Evolutionary conservation across 2,888 invertebrate species (phyloP), one percentile per base, ranked within the genome.

Genomic region (Craniophora ligustri): DNA sequence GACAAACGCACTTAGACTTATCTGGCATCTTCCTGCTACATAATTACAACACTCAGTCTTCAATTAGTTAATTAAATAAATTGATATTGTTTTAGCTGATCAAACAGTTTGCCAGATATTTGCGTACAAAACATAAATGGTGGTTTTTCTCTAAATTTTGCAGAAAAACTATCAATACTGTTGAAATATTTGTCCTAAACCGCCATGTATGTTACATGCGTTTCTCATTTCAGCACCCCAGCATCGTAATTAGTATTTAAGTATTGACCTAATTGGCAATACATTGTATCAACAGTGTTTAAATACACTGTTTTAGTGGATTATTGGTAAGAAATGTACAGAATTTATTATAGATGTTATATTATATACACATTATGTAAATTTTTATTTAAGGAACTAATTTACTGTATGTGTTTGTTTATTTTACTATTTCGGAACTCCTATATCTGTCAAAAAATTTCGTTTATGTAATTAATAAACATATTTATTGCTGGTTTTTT

Each of bases 261-360:
- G 67, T 80, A 76, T 83, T 83, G 81, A 79, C 79, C 61, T 62
- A 76, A 71, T 80, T 79, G 87, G 80, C 81, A 82, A 84, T 85
- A 77, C 75, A 65, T 65, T 73, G 69, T 67, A 76, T 72, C 67
- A 60, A 70, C 78, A 79, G 75, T 84, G 82, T 79, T 78, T 69
- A 71, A 78, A 77, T 66, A 50, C 78, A 81, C 78, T 81, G 76
- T 76, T 56, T 78, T 81, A 78, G 74, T 82, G 86, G 86, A 75
- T 73, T 72, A 82, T 89, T 85, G 89, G 89, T 90, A 90, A 90
- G 89, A 87, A 75, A 74, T 68, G 58, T 66, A 77, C 78, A 77
- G 78, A 81, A 80, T 85, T 82, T 85, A 75, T 83, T 86, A 78
- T 86, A 76, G 79, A 80, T 81, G 77, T 83, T 79, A 72, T 72